phyloP scores from a whole-genome alignment of 92 coral and sea anemone species.

The Heliopora coerulea region DNA sequence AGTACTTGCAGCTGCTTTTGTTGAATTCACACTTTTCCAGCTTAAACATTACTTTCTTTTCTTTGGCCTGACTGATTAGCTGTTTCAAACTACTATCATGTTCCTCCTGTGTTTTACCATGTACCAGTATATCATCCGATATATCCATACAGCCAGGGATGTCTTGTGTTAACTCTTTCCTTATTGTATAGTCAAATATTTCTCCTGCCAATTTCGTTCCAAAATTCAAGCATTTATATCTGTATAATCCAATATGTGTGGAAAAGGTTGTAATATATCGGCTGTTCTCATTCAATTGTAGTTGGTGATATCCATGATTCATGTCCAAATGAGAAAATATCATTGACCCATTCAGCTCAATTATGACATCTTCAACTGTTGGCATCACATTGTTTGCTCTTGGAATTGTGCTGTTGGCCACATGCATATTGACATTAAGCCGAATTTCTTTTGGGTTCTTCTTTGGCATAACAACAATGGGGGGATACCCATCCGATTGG shows the following conservation, averaged over 20 bases:
- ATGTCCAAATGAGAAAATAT: conserved; percentile 54
- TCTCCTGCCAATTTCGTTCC: too few species aligned
- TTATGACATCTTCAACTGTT: conserved; percentile 33
- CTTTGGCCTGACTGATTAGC: too few species aligned
- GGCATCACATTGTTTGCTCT: conserved; percentile 48
- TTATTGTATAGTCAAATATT: too few species aligned
- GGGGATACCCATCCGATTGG: conserved; percentile 12
- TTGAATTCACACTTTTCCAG: too few species aligned
- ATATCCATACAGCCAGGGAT: too few species aligned
- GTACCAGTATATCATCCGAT: too few species aligned
- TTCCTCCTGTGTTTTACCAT: too few species aligned
- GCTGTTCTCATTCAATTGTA: conserved; percentile 44
- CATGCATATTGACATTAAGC: conserved; percentile 44
- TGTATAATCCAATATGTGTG: conserved; percentile 37
- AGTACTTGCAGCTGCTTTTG: too few species aligned
- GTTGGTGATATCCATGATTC: conserved; percentile 56
- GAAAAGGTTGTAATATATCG: conserved; percentile 51
- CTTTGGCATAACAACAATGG: conserved; percentile 41
- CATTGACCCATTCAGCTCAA: conserved; percentile 48
- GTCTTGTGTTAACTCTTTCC: too few species aligned
- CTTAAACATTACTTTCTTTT: too few species aligned
- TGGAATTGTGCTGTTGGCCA: conserved; percentile 33
- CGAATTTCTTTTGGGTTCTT: conserved; percentile 20
- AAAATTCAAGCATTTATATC: too few species aligned
- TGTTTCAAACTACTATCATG: too few species aligned